Evolutionary conservation across 2,797 vertebrate genomes (phyloP).

Genomic region (Propithecus deckenii): DNA sequence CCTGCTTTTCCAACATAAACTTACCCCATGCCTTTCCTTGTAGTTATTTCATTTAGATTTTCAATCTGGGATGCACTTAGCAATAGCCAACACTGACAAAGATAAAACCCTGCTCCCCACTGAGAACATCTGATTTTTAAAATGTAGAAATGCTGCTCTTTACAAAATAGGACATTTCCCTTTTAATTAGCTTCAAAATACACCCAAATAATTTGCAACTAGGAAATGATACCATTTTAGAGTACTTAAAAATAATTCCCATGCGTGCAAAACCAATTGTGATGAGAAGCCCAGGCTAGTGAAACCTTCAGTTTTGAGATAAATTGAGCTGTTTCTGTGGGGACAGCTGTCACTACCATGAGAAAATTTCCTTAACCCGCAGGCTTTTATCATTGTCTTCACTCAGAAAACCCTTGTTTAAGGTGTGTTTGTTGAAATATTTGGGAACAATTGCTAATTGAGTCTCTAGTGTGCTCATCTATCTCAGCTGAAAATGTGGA

Average conservation of each 20-base stretch:
- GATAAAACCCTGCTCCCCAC: slow-evolving; percentile 82
- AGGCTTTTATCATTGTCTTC: neutral
- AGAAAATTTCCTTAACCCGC: neutral
- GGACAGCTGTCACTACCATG: slow-evolving; percentile 55
- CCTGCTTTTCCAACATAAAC: slow-evolving; percentile 82
- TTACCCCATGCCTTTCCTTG: slow-evolving; percentile 57
- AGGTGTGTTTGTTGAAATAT: neutral
- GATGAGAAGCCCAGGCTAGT: neutral
- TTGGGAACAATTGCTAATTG: neutral
- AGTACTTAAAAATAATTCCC: slow-evolving; percentile 61
- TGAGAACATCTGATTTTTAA: slow-evolving; percentile 84
- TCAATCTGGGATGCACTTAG: slow-evolving; percentile 82
- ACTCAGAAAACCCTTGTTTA: neutral
- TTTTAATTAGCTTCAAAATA: slow-evolving; percentile 82
- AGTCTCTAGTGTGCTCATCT: neutral
- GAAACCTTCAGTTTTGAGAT: slow-evolving; percentile 58
- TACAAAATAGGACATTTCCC: slow-evolving; percentile 76
- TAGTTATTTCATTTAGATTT: slow-evolving; percentile 80
- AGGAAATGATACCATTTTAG: slow-evolving; percentile 65
- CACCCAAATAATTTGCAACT: slow-evolving; percentile 71
- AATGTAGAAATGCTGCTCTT: slow-evolving; percentile 85
- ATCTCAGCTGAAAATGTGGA: neutral
- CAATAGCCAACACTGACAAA: slow-evolving; percentile 81
- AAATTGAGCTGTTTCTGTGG: slow-evolving; percentile 67
- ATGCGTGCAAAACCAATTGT: slow-evolving; percentile 1